These are phyloP conservation scores for Pipistrellus nathusii DNA, from an alignment of 2,797 vertebrate genomes.

Conservation along the genomic window DNA sequence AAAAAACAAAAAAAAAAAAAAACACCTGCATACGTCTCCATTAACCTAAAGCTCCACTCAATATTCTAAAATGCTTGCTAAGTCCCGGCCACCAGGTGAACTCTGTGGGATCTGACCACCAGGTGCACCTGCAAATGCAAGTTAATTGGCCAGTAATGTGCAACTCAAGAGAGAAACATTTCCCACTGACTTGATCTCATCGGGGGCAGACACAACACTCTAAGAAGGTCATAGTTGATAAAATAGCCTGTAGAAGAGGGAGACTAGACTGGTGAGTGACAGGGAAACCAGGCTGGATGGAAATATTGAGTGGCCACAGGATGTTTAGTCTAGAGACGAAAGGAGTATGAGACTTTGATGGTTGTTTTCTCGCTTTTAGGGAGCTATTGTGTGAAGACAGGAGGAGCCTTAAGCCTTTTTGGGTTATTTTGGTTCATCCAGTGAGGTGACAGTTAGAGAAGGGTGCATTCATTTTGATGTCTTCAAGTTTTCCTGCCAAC, in stretches of 20 bases:
- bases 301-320: slow-evolving; percentile 77
- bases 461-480: slow-evolving; percentile 38
- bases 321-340: slow-evolving; percentile 84
- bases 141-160: neutral
- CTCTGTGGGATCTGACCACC: neutral
- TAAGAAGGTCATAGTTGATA: slow-evolving; percentile 45
- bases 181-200: neutral
- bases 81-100: neutral
- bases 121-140: neutral
- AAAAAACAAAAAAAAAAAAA: neutral
- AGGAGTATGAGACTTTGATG: slow-evolving; percentile 80
- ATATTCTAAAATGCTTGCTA: neutral
- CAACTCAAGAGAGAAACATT: neutral
- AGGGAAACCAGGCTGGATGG: slow-evolving; percentile 67
- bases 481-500: slow-evolving; percentile 53
- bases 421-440: slow-evolving; percentile 66
- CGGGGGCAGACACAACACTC: neutral
- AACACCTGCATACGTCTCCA: neutral
- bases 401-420: slow-evolving; percentile 47
- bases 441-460: slow-evolving; percentile 13
- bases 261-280: slow-evolving; percentile 57
- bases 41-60: neutral
- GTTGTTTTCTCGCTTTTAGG: slow-evolving; percentile 77
- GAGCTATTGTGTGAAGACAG: slow-evolving; percentile 70
- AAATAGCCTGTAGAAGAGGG: slow-evolving; percentile 40